A percentile compares a stretch with the other conserved stretches of the same genome.
Evolutionary conservation across 37 sponge, comb jelly and placozoan genomes (phyloP).

Genomic region (Cliona cf. orientalis): DNA sequence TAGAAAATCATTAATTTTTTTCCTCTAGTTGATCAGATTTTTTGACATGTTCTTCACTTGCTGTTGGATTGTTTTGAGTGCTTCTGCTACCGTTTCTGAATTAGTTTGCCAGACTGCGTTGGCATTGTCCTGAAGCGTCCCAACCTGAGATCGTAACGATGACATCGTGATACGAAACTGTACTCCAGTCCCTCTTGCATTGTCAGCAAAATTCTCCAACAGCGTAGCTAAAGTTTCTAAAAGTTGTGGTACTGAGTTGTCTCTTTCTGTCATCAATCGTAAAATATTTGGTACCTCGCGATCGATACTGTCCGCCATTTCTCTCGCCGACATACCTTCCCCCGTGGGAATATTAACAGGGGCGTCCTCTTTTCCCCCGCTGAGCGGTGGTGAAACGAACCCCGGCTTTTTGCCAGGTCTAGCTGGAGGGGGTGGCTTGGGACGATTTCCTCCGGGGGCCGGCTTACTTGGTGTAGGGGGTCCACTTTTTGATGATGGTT

Average conservation of each 20-base stretch:
- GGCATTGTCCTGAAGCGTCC: constrained; percentile 18
- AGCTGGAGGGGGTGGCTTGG: constrained; percentile 33
- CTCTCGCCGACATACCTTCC: constrained; percentile 6
- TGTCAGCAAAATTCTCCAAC: constrained; percentile 5
- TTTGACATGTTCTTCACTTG: constrained; percentile 9
- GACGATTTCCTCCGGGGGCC: constrained; percentile 3
- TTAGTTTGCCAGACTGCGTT: constrained; percentile 34
- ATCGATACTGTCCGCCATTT: constrained; percentile 16
- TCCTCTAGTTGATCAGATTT: constrained; percentile 6
- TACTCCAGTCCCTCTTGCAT: not conserved
- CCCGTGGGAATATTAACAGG: constrained; percentile 3
- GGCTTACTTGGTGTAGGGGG: constrained; percentile 19
- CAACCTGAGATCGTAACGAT: constrained; percentile 3
- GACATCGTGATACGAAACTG: not conserved
- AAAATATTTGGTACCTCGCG: constrained; percentile 21
- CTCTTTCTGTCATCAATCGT: not conserved
- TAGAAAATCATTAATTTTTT: too few species aligned
- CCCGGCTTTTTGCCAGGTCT: not conserved
- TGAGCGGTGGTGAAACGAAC: not conserved
- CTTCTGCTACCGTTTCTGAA: constrained; percentile 12
- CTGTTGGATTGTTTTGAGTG: constrained; percentile 1
- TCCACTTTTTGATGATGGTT: not conserved
- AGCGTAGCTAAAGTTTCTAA: constrained; percentile 21
- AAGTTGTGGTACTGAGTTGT: constrained; percentile 10
- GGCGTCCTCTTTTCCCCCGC: not conserved